phyloP scores from a whole-genome alignment of 2,888 invertebrate genomes.

The Lucinisca nassula region DNA sequence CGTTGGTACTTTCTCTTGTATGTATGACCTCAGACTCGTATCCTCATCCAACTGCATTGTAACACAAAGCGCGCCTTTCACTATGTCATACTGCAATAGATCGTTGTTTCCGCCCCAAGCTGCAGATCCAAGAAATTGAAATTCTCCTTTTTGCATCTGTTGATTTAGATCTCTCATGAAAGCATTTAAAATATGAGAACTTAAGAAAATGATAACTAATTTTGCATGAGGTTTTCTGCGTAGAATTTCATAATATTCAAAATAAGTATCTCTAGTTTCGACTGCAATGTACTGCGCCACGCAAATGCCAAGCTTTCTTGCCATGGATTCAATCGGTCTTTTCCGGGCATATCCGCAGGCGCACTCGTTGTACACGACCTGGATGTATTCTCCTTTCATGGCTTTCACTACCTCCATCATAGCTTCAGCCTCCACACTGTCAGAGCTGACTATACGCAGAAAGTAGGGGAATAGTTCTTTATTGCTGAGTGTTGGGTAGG shows the following conservation, averaged over 20 bases:
- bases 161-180: constrained; percentile 25
- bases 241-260: constrained; percentile 31
- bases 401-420: constrained; percentile 41
- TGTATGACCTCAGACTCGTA: neutral
- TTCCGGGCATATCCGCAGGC: constrained; percentile 63
- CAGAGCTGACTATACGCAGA: constrained; percentile 48
- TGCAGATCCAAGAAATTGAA: constrained; percentile 60
- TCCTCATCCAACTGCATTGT: constrained; percentile 54
- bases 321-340: constrained; percentile 20
- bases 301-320: constrained; percentile 43
- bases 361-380: constrained; percentile 66
- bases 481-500: constrained; percentile 40
- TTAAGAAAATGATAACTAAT: constrained; percentile 55
- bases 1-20: constrained; percentile 3
- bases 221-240: constrained; percentile 48
- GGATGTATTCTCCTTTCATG: constrained; percentile 53
- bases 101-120: constrained; percentile 52
- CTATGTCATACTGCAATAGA: constrained; percentile 30
- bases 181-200: constrained; percentile 47
- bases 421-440: constrained; percentile 42
- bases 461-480: constrained; percentile 43
- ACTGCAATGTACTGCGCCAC: constrained; percentile 54
- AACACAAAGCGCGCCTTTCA: constrained; percentile 43
- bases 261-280: constrained; percentile 21
- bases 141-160: constrained; percentile 47